Evolutionary conservation across 2,888 invertebrate genomes (phyloP), one percentile per base, ranked within the genome.

Genomic region (Rhagium mordax): DNA sequence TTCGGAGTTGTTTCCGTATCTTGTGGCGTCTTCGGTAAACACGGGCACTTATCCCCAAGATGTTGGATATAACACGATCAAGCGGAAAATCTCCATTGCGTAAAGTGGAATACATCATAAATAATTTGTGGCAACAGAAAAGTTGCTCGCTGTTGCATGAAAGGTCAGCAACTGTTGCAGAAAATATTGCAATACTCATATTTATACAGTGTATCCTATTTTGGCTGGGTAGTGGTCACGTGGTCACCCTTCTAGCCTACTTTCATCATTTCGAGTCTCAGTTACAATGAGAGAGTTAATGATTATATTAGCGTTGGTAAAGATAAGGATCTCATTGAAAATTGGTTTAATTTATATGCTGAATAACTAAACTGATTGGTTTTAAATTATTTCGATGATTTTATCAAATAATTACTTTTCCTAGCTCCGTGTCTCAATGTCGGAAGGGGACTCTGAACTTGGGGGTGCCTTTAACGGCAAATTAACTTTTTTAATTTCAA

Each of bases 1-100:
- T n/a, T 41, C n/a, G n/a, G 41, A 41, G n/a, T 41, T 41, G 41
- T n/a, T n/a, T 41, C n/a, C 4, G n/a, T 41, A 41, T 41, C 4
- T 41, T 13, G 41, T 24, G 21, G 55, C 3, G n/a, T 55, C 13
- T n/a, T 41, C n/a, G n/a, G 55, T 55, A 55, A 55, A 55, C 55
- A 24, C 13, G n/a, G 55, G 21, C 24, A 55, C 55, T 55, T 55
- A 55, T 55, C 24, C 24, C 27, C 13, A 55, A 55, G 55, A 21
- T 20, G 24, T 24, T 15, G 55, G 10, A 10, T 24, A 13, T 55
- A 27, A 24, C 8, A 24, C 4, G n/a, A n/a, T 55, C 27, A 24
- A 55, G n/a, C n/a, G 10, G 6, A 24, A 3, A 55, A 24, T 20
- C 27, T 24, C 51, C n/a, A n/a, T 55, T 55, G 15, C 27, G n/a